phyloP scores from a whole-genome alignment of 1,140 invertebrate genomes.

The Stegodyphus dumicola region DNA sequence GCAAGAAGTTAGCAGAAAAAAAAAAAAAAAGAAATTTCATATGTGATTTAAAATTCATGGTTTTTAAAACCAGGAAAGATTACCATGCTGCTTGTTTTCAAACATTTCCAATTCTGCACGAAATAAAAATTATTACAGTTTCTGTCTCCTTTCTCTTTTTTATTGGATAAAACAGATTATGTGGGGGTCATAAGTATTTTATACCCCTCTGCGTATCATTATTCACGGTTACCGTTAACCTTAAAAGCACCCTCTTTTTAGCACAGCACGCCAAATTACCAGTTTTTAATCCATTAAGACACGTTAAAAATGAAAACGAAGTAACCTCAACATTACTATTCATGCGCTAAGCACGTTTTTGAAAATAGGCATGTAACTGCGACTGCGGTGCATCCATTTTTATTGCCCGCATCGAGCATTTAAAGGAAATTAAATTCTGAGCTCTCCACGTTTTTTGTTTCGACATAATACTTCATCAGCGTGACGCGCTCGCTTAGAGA shows the following conservation, averaged over 20 bases:
- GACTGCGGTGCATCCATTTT: not conserved
- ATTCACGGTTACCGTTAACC: not conserved
- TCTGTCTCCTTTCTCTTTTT: no score
- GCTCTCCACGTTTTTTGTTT: not conserved
- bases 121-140: no score
- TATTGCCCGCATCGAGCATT: not conserved
- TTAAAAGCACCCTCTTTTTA: not conserved
- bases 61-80: no score
- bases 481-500: constrained; percentile 14
- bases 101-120: no score
- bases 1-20: no score
- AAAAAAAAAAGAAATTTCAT: no score
- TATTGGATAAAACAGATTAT: no score
- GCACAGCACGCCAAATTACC: constrained; percentile 2
- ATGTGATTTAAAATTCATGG: no score
- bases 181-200: no score
- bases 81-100: no score
- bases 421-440: constrained; percentile 20
- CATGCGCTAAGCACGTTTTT: not conserved
- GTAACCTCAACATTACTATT: not conserved
- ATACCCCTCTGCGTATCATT: no score
- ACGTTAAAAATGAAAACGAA: constrained; percentile 37
- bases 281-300: constrained; percentile 43
- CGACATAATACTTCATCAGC: constrained; percentile 17
- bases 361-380: not conserved